A percentile compares a stretch with the other conserved stretches of the same genome.
phyloP scores from a whole-genome alignment of 2,797 vertebrate species.

The Gymnothorax reevesii region DNA sequence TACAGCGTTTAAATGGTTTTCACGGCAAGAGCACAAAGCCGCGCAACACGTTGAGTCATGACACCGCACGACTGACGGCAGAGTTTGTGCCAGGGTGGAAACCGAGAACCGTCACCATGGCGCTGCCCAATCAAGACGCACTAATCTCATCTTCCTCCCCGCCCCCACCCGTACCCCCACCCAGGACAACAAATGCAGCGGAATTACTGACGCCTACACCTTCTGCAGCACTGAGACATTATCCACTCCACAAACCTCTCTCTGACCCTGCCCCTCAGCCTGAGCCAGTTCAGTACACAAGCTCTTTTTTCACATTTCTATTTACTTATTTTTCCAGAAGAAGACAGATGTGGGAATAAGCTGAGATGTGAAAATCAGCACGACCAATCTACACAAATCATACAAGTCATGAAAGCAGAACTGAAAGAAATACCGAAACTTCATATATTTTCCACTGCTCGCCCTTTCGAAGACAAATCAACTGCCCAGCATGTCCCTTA shows the following conservation, averaged over 20 bases:
- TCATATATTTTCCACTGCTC: background rate
- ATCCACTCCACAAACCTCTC: background rate
- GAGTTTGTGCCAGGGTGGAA: background rate
- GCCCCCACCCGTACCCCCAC: background rate
- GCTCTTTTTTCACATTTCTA: too few species aligned
- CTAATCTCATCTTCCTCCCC: background rate
- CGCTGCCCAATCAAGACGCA: background rate
- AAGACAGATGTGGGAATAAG: background rate
- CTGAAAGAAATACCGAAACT: background rate
- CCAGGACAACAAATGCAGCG: too few species aligned
- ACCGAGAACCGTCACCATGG: background rate
- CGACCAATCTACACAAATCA: background rate
- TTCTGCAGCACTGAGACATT: background rate
- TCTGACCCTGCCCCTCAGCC: background rate
- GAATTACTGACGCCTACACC: background rate
- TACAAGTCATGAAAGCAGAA: background rate
- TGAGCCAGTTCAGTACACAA: background rate
- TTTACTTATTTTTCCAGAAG: too few species aligned
- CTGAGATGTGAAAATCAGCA: background rate
- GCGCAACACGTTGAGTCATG: background rate
- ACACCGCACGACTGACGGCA: background rate
- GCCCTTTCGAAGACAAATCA: background rate
- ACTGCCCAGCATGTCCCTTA: background rate
- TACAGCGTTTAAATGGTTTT: background rate
- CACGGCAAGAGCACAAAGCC: background rate